These are phyloP conservation scores for Mungos mungo DNA, from an alignment of 2,113 vertebrate species.

Conservation along the genomic window DNA sequence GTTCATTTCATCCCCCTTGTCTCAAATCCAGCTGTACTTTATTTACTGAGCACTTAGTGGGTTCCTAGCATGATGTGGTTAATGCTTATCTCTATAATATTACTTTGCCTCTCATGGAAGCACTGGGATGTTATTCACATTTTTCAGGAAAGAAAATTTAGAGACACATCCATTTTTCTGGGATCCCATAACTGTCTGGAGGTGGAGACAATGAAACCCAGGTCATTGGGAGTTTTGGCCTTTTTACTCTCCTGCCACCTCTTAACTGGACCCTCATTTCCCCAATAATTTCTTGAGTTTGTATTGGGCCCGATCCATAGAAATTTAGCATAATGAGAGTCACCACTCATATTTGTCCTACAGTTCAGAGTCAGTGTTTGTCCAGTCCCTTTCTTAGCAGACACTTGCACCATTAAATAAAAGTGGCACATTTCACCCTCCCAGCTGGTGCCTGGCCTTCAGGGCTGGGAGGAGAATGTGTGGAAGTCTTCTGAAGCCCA, in stretches of 20 bases:
- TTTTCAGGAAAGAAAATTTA: background rate
- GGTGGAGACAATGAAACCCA: background rate
- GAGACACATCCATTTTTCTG: background rate
- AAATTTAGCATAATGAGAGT: background rate
- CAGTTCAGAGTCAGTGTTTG: background rate
- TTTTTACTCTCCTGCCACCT: background rate
- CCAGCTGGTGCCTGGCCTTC: background rate
- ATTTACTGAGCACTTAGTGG: background rate
- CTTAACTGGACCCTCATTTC: too few species aligned
- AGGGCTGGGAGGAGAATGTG: background rate
- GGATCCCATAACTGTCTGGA: background rate
- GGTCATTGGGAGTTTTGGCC: accelerated
- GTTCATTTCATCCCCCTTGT: background rate
- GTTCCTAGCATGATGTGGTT: background rate
- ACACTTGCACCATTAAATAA: background rate
- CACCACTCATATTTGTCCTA: background rate
- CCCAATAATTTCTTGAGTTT: background rate
- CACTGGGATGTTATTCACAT: background rate
- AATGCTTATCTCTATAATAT: background rate
- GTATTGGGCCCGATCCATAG: background rate
- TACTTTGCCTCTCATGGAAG: background rate
- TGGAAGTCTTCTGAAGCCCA: background rate
- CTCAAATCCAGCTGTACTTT: background rate
- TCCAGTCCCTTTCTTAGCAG: background rate
- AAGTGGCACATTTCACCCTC: background rate